phyloP scores from a whole-genome alignment of 2,888 invertebrate species.

The Aspidiotus rigidus region DNA sequence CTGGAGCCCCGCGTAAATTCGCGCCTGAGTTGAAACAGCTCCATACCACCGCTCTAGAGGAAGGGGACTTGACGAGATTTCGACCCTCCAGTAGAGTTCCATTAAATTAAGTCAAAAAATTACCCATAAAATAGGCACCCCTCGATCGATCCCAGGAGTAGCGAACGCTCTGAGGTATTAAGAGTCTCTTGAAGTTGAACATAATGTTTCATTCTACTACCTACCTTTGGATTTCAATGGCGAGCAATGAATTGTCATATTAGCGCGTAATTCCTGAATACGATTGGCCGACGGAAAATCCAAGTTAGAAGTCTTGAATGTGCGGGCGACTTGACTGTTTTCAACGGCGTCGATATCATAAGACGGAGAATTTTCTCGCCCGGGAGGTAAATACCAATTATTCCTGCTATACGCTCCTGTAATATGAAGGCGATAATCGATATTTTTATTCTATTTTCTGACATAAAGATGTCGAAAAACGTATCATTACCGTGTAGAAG shows the following conservation, averaged over 20 bases:
- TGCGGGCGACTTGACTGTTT: background rate
- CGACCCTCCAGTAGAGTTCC: no score
- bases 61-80: no score
- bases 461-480: background rate
- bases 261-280: background rate
- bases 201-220: no score
- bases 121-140: no score
- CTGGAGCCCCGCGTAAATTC: no score
- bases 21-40: no score
- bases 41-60: no score
- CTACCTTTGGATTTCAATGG: background rate
- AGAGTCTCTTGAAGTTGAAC: no score
- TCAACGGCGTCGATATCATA: background rate
- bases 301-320: background rate
- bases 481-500: slow-evolving; percentile 10
- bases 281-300: background rate
- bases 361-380: background rate
- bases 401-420: background rate
- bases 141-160: no score
- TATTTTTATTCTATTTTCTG: background rate
- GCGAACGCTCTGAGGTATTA: no score
- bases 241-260: background rate
- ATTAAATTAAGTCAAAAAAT: no score
- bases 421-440: background rate
- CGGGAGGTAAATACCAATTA: background rate